phyloP scores from a whole-genome alignment of 2,113 vertebrate genomes.

The Urocolius indicus region DNA sequence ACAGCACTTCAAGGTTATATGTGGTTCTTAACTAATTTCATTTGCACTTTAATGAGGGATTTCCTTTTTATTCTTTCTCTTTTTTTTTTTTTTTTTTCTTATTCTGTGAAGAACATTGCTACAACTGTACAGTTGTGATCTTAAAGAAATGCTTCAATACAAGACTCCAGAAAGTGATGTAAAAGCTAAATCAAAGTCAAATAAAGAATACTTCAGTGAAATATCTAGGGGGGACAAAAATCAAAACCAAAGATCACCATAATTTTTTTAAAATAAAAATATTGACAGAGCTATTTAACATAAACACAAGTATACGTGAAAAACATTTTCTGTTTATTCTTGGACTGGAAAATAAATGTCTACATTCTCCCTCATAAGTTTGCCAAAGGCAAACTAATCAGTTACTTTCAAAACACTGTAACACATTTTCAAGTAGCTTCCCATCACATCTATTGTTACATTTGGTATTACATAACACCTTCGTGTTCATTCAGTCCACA shows the following conservation, averaged over 20 bases:
- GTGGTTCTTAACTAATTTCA: not conserved
- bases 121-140: not conserved
- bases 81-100: not conserved
- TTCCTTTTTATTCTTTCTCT: conserved; percentile 1
- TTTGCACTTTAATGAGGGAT: conserved; percentile 15
- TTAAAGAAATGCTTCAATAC: conserved; percentile 53
- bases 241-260: not conserved
- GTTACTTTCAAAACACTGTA: conserved; percentile 58
- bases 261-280: conserved; percentile 69
- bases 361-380: conserved; percentile 57
- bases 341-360: conserved; percentile 50
- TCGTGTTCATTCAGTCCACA: conserved; percentile 65
- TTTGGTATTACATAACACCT: conserved; percentile 40
- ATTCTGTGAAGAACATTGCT: conserved; percentile 21
- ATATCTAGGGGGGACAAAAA: conserved; percentile 16
- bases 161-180: conserved; percentile 42
- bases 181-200: conserved; percentile 61
- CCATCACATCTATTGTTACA: conserved; percentile 41
- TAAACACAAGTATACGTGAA: conserved; percentile 55
- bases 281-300: conserved; percentile 68
- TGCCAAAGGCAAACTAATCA: conserved; percentile 68
- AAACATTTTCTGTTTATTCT: conserved; percentile 62
- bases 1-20: not conserved
- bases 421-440: conserved; percentile 64
- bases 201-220: conserved; percentile 63